Evolutionary conservation across 2,888 invertebrate species (phyloP).

Genomic region (Maniola hyperantus): DNA sequence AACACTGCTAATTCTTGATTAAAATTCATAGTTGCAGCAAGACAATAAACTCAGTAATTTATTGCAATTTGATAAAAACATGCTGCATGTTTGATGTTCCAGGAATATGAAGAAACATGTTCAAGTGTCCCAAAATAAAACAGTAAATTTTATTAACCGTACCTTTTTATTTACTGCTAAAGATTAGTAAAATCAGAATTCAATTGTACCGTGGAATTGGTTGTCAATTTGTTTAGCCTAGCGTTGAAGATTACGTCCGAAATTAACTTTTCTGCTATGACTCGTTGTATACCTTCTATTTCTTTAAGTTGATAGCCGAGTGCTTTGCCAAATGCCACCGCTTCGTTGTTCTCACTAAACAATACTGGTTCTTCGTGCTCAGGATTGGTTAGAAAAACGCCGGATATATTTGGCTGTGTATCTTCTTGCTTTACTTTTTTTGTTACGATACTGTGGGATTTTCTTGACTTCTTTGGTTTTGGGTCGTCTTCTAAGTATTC

Average conservation of each 20-base stretch:
- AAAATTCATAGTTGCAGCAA: too few relatives aligned
- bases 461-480: constrained; percentile 16
- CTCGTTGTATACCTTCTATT: constrained; percentile 46
- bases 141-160: not conserved
- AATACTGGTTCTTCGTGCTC: not conserved
- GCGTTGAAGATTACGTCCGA: constrained; percentile 52
- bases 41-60: too few relatives aligned
- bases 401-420: constrained; percentile 7
- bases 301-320: constrained; percentile 48
- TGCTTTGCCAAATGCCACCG: constrained; percentile 44
- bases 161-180: constrained; percentile 6
- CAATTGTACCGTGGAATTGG: constrained; percentile 36
- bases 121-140: not conserved
- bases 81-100: too few relatives aligned
- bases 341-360: constrained; percentile 15
- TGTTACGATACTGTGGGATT: not conserved
- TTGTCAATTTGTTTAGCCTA: constrained; percentile 47
- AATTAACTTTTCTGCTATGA: constrained; percentile 55
- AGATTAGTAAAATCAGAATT: constrained; percentile 23
- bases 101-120: not conserved
- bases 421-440: constrained; percentile 7
- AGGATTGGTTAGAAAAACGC: constrained; percentile 9
- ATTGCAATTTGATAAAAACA: too few relatives aligned
- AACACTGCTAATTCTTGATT: too few relatives aligned
- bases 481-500: constrained; percentile 20